These are phyloP conservation scores for Andrena cerasifolii DNA, from an alignment of 1,140 invertebrate species.

Conservation along the genomic window DNA sequence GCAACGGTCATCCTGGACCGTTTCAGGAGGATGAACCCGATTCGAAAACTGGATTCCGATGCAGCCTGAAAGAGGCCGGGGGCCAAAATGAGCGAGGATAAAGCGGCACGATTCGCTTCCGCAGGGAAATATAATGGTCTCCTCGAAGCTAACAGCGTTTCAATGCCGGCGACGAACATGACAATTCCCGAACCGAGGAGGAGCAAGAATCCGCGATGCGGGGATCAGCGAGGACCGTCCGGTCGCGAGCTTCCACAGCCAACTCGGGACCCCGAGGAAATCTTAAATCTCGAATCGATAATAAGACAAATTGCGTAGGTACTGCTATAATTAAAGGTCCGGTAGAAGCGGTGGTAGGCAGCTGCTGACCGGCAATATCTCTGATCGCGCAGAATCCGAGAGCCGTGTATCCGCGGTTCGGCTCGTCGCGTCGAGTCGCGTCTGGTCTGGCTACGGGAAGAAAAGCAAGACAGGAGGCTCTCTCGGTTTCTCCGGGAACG, in stretches of 20 bases:
- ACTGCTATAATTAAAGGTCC: constrained; percentile 43
- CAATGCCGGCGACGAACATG: not conserved
- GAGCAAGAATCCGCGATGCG: no score
- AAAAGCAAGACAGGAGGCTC: not conserved
- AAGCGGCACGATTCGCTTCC: constrained; percentile 15
- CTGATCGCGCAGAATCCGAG: constrained; percentile 39
- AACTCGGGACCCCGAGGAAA: not conserved
- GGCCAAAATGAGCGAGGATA: constrained; percentile 29
- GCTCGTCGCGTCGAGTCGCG: not conserved
- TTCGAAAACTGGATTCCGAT: constrained; percentile 80
- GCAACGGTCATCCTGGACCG: constrained; percentile 77
- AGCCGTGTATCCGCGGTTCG: constrained; percentile 8
- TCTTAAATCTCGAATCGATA: constrained; percentile 48
- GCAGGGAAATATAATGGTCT: constrained; percentile 24
- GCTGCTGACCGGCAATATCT: constrained; percentile 27
- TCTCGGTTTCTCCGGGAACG: not conserved
- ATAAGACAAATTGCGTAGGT: constrained; percentile 47
- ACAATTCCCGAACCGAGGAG: not conserved
- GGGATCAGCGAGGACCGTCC: no score
- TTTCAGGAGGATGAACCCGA: constrained; percentile 79
- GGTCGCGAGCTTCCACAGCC: not conserved
- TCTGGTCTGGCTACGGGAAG: not conserved
- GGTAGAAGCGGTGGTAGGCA: constrained; percentile 22
- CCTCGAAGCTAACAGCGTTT: not conserved
- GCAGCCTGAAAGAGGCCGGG: constrained; percentile 53